Base-by-base conservation (phyloP, 2,797 vertebrate species). In the Malacoctenus gilli region DNA sequence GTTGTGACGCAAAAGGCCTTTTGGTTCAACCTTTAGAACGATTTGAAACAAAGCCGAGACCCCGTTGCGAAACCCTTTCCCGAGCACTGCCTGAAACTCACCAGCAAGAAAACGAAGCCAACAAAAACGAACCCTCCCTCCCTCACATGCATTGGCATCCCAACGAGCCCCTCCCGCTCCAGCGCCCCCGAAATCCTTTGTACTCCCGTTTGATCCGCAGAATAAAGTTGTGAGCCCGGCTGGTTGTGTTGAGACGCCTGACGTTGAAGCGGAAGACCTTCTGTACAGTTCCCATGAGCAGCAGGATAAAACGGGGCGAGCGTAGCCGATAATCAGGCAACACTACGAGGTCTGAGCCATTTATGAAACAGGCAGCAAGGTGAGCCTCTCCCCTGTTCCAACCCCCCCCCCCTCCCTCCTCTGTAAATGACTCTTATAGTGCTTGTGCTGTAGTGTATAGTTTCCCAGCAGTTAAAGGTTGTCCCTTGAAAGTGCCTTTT, bases 401-500 rank as follows among this genome's bases (percentile, higher is more conserved):
- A 49, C 58, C 47, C 57, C 68, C 59, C 77, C 80, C 82, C 83
- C 90, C 89, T 92, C 47, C 57, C 68, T 61, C 77, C 80, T 82
- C 83, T 91, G 89, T 92, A 91, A 90, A 90, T 91, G 75, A 86
- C 84, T 90, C 86, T 85, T 84, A 75, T 90, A 88, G 90, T 91
- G 87, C 86, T 92, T 77, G 90, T 92, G 91, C 86, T 77, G 91
- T 91, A 90, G 90, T 91, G 88, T 92, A 87, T 89, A 90, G 85
- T 89, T 89, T 89, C 83, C 88, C 87, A 91, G 90, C 89, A 91
- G 90, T 92, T 89, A 90, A 93, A 92, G 89, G 91, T 92, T 89
- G 90, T 92, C 90, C 88, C 89, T 91, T 91, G 89, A 92, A 93
- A 92, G 92, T 93, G 92, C 91, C 92, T 93, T 92, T 92, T 92